phyloP scores from a whole-genome alignment of 2,113 vertebrate genomes.

The Epinephelus moara region DNA sequence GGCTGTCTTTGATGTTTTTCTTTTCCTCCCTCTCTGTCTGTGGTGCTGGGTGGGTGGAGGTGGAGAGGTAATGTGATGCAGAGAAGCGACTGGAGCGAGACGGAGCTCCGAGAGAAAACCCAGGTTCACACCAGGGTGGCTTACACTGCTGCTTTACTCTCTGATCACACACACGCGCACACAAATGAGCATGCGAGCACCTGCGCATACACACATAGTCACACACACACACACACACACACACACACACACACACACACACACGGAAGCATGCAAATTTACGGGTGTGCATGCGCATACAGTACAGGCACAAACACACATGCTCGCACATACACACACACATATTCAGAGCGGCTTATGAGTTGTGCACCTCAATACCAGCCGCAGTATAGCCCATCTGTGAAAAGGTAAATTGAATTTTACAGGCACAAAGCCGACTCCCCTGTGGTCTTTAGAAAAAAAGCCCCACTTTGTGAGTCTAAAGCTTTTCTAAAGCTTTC shows the following conservation, averaged over 20 bases:
- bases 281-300: constrained; percentile 8
- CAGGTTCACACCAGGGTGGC: constrained; percentile 70
- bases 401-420: constrained; percentile 84
- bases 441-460: constrained; percentile 76
- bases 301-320: constrained; percentile 8
- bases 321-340: constrained; percentile 26
- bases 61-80: constrained; percentile 69
- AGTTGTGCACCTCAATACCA: constrained; percentile 62
- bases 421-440: constrained; percentile 80
- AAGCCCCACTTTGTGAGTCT: constrained; percentile 74
- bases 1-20: constrained; percentile 52
- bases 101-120: constrained; percentile 53
- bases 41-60: constrained; percentile 51
- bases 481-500: constrained; percentile 80
- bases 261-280: constrained; percentile 12
- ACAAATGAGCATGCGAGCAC: constrained; percentile 12
- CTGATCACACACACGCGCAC: constrained; percentile 24
- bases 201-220: background rate
- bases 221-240: constrained; percentile 24
- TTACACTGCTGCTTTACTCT: constrained; percentile 49
- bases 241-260: background rate
- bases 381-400: constrained; percentile 70
- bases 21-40: constrained; percentile 32
- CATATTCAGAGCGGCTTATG: constrained; percentile 59
- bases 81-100: constrained; percentile 68